Evolutionary conservation across 2,888 invertebrate species (phyloP).

Genomic region (Drosophila eohydei): DNA sequence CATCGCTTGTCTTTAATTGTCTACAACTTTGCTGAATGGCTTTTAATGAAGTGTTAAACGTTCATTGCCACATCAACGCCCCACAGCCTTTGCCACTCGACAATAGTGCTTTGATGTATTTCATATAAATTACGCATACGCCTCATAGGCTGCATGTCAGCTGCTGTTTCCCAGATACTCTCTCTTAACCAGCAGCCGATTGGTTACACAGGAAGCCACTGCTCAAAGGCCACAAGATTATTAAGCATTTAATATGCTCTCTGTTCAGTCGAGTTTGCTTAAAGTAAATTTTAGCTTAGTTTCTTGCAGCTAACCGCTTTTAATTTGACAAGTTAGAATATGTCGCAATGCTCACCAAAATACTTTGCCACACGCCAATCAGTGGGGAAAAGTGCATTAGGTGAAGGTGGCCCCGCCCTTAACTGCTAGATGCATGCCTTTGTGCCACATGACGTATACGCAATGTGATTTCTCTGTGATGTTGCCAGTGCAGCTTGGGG

Average conservation of each 20-base stretch:
- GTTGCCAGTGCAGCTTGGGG: conserved; percentile 42
- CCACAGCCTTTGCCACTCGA: background rate
- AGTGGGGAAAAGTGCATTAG: conserved; percentile 26
- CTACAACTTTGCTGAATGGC: conserved; percentile 71
- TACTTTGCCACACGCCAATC: conserved; percentile 13
- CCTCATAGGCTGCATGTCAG: conserved; percentile 5
- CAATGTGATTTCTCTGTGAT: conserved; percentile 42
- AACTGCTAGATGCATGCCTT: conserved; percentile 6
- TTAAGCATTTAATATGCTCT: background rate
- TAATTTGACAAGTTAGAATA: background rate
- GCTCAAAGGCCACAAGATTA: background rate
- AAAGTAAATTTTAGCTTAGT: background rate
- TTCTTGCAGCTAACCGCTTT: background rate
- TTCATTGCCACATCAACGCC: conserved; percentile 14
- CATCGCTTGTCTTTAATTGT: conserved; percentile 75
- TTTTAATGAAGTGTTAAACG: conserved; percentile 74
- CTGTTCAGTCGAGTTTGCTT: background rate
- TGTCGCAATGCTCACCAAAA: background rate
- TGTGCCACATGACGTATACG: conserved; percentile 46
- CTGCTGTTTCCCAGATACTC: conserved; percentile 37
- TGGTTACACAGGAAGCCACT: background rate
- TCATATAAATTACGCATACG: conserved; percentile 41
- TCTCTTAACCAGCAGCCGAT: background rate
- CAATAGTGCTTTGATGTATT: conserved; percentile 17
- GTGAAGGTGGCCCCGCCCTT: conserved; percentile 10